Base-by-base conservation (phyloP, 2,797 vertebrate genomes). In the Sebastiscus tertius region DNA sequence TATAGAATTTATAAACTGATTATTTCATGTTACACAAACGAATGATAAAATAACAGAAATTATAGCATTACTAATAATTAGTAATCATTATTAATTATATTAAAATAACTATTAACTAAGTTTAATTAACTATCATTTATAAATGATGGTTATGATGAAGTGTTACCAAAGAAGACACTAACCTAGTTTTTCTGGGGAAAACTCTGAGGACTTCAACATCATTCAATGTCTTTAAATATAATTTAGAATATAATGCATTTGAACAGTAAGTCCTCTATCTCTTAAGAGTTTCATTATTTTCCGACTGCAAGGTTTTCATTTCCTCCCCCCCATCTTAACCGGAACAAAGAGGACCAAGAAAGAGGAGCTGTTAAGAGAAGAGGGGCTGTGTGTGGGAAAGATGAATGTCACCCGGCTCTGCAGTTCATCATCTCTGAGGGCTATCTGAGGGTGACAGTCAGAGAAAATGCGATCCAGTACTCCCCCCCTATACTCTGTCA, bases 341-440 rank as follows among this genome's bases (percentile, higher is more conserved):
- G 14, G 14, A 83, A 81, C 80, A 81, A 79, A 77, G 52, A 60
- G 26, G 13, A 42, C 46, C 66, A 33, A 33, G 31, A 75, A 58
- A 74, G 22, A 64, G 62, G 77, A 73, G 74, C 83, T 83, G 77
- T 69, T 42, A 16, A 80, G 77, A 78, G 72, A 89, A 80, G 71
- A 88, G 86, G 84, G 90, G 90, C 79, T 70, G 49, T 36, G 79
- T 52, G 87, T 58, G 71, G 87, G 79, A 89, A 91, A 95, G 94
- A 96, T 96, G 91, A 94, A 96, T 95, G 93, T 87, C 84, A 87
- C 80, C 72, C 66, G 68, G 75, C 87, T 69, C 77, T 18, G 83
- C 80, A 95, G 79, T 96, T 95, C 93, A 96, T 96, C 95, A 95
- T 95, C 92, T 89, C 89, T 86, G 88, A 84, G 87, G 79, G 78